These are phyloP conservation scores for Scaptomyza reducta DNA, from an alignment of 2,888 invertebrate genomes.

Conservation along the genomic window DNA sequence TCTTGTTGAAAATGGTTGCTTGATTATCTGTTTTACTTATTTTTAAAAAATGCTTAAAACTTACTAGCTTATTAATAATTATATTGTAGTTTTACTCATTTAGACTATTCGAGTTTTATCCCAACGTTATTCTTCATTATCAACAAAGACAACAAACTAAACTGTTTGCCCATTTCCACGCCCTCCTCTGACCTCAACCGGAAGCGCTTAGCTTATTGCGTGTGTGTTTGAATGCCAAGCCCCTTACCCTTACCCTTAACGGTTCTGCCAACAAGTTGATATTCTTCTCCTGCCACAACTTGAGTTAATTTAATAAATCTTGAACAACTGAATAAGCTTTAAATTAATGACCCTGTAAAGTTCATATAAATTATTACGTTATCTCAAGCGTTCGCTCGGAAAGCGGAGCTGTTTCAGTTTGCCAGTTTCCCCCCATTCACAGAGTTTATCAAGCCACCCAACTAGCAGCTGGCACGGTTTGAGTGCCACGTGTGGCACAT, in stretches of 20 bases:
- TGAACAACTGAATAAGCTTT: slow-evolving; percentile 83
- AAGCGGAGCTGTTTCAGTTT: slow-evolving; percentile 5
- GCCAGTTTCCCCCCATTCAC: neutral
- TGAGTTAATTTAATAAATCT: slow-evolving; percentile 84
- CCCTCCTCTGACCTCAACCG: neutral
- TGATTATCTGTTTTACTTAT: no score
- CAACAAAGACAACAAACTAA: slow-evolving; percentile 13
- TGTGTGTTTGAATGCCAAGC: slow-evolving; percentile 16
- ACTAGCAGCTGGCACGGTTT: slow-evolving; percentile 47
- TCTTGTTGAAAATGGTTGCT: no score
- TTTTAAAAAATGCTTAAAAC: no score
- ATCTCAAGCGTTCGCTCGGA: slow-evolving; percentile 50
- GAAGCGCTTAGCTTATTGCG: slow-evolving; percentile 28
- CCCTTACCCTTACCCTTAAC: no score
- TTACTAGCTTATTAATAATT: no score
- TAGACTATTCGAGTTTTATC: neutral
- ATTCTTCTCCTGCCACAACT: slow-evolving; percentile 64
- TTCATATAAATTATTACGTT: slow-evolving; percentile 81
- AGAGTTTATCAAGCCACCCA: slow-evolving; percentile 15
- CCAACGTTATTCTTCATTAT: slow-evolving; percentile 18
- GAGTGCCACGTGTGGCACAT: slow-evolving; percentile 57
- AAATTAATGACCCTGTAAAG: slow-evolving; percentile 83
- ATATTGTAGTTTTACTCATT: no score
- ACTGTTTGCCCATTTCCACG: neutral
- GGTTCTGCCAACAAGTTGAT: neutral